Conservation (phyloP, 2,888 invertebrate species). For the Andrena bicolor region DNA sequence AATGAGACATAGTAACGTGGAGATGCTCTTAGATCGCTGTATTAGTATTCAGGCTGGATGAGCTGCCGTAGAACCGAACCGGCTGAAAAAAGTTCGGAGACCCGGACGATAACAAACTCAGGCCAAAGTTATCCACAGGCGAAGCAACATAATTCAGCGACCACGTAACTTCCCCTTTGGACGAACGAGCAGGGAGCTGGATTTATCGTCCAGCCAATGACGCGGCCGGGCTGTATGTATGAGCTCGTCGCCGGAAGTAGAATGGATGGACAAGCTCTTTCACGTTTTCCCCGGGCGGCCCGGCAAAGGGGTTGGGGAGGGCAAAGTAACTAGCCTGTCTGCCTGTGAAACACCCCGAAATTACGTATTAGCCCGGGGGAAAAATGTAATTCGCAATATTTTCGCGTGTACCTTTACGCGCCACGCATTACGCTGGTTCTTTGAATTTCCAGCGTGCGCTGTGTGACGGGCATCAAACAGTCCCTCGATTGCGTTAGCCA, state of each 20-base stretch:
- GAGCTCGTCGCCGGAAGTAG: conserved; percentile 61
- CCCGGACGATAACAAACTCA: neutral
- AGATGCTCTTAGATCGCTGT: neutral
- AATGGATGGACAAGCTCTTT: conserved; percentile 65
- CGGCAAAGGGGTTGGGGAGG: neutral
- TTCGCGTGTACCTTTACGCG: conserved; percentile 24
- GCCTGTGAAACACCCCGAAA: conserved; percentile 57
- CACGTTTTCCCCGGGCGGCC: conserved; percentile 47
- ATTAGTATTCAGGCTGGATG: neutral
- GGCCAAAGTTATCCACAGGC: conserved; percentile 26
- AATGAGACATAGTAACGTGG: neutral
- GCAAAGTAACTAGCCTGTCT: conserved; percentile 49
- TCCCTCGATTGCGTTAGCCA: conserved; percentile 5
- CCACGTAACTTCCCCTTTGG: conserved; percentile 40
- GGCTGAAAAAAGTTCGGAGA: neutral
- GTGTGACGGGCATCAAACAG: neutral
- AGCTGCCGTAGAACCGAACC: neutral
- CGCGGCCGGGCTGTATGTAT: conserved; percentile 33
- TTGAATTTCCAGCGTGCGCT: conserved; percentile 38
- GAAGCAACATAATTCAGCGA: conserved; percentile 30
- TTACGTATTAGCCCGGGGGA: conserved; percentile 56
- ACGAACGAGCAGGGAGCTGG: conserved; percentile 37
- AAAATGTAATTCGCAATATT: conserved; percentile 61
- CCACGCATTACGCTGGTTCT: conserved; percentile 10
- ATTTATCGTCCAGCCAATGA: conserved; percentile 60